Conservation (phyloP, 2,797 vertebrate genomes). For the Mareca strepera region DNA sequence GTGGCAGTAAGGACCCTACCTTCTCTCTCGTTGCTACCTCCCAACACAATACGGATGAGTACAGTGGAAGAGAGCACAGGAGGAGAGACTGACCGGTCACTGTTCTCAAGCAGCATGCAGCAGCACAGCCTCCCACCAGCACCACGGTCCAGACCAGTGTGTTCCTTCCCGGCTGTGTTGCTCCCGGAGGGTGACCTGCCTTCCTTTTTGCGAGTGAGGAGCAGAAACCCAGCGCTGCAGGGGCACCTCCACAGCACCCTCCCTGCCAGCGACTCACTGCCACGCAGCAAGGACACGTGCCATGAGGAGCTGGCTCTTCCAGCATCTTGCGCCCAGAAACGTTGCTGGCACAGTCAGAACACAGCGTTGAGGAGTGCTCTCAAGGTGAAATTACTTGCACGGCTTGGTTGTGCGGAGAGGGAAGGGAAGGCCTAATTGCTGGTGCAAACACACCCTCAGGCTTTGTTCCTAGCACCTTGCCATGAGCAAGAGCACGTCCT, state of each 20-base stretch:
- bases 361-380: accelerated
- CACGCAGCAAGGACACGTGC: neutral
- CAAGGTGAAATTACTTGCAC: neutral
- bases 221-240: neutral
- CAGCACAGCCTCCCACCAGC: neutral
- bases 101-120: neutral
- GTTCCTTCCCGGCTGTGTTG: neutral
- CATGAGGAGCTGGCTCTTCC: neutral
- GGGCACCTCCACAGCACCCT: neutral
- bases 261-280: neutral
- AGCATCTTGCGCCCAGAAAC: neutral
- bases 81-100: neutral
- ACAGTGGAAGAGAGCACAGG: neutral
- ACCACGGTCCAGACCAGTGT: accelerated
- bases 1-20: neutral
- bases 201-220: neutral
- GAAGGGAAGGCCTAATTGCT: neutral
- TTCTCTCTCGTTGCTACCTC: neutral
- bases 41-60: neutral
- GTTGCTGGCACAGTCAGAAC: neutral
- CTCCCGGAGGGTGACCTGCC: neutral
- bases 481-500: neutral
- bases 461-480: neutral
- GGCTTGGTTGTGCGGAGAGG: neutral
- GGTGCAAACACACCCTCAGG: neutral